phyloP scores from a whole-genome alignment of 2,113 vertebrate species.

The Asarcornis scutulata region DNA sequence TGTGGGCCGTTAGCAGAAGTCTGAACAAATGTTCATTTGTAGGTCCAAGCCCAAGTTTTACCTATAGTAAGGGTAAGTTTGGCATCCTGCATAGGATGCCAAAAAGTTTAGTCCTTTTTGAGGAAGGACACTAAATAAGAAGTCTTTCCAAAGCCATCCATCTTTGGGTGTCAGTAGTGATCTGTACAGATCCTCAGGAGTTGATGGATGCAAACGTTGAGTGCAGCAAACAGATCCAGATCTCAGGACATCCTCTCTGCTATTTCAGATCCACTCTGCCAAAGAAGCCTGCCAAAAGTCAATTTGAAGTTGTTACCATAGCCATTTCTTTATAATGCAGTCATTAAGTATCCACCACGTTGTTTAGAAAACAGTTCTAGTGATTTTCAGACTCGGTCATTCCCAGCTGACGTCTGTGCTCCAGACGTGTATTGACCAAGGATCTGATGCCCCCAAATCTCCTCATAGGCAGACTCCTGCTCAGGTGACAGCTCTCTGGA shows the following conservation, averaged over 20 bases:
- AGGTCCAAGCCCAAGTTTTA: not conserved
- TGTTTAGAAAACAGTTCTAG: not conserved
- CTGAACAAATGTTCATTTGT: not conserved
- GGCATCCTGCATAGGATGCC: not conserved
- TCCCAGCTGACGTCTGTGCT: not conserved
- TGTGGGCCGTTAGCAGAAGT: accelerated
- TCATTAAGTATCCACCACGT: conserved; percentile 1
- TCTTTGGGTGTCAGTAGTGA: not conserved
- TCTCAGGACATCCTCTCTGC: not conserved
- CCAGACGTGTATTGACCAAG: not conserved
- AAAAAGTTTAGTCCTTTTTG: not conserved
- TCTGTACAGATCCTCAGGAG: not conserved
- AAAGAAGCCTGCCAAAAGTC: conserved; percentile 21
- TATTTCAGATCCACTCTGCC: not conserved
- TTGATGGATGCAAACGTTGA: accelerated
- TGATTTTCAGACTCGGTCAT: not conserved
- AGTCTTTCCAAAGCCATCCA: not conserved
- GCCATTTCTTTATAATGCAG: not conserved
- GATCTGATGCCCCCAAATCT: not conserved
- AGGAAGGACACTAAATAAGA: not conserved
- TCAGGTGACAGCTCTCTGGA: not conserved
- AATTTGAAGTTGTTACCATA: conserved; percentile 17
- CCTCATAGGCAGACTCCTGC: not conserved
- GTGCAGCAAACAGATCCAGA: not conserved
- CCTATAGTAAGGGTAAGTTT: not conserved